These are phyloP conservation scores for Platypus cylindrus DNA, from an alignment of 2,888 invertebrate genomes.

Conservation along the genomic window DNA sequence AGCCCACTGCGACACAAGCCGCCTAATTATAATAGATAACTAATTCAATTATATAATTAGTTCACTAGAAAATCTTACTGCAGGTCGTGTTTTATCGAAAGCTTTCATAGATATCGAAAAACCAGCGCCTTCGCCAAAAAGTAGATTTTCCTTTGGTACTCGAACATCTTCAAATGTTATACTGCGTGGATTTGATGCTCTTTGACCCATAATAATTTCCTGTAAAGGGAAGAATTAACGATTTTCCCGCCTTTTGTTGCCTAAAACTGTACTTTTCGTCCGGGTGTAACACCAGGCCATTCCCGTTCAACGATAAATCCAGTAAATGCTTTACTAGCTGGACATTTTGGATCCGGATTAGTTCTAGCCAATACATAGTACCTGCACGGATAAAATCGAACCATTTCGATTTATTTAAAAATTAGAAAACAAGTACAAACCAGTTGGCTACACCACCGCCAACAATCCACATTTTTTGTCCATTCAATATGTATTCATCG, in stretches of 20 bases:
- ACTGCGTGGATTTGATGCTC: conserved; percentile 88
- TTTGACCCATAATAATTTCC: conserved; percentile 95
- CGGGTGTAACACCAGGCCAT: conserved; percentile 72
- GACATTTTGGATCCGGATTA: conserved; percentile 81
- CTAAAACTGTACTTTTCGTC: conserved; percentile 66
- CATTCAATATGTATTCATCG: conserved; percentile 81
- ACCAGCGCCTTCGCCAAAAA: conserved; percentile 81
- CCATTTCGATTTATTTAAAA: not conserved
- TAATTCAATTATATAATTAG: too few relatives aligned
- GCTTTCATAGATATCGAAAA: conserved; percentile 97
- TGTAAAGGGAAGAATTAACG: conserved; percentile 28
- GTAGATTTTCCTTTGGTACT: conserved; percentile 86
- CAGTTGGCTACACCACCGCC: conserved; percentile 95
- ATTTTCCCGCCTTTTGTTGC: too few relatives aligned
- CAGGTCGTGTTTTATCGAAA: conserved; percentile 88
- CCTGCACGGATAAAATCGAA: conserved; percentile 31
- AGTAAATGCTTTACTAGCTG: conserved; percentile 88
- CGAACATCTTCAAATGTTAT: conserved; percentile 95
- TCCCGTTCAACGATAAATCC: conserved; percentile 94
- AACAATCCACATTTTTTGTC: conserved; percentile 99
- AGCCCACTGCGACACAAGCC: conserved; percentile 84
- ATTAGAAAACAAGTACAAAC: conserved; percentile 34
- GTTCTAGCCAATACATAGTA: conserved; percentile 91
- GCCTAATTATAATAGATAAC: too few relatives aligned
- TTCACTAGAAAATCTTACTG: too few relatives aligned